These are phyloP conservation scores for Drosophila rubida DNA, from an alignment of 2,888 invertebrate species.

Conservation along the genomic window DNA sequence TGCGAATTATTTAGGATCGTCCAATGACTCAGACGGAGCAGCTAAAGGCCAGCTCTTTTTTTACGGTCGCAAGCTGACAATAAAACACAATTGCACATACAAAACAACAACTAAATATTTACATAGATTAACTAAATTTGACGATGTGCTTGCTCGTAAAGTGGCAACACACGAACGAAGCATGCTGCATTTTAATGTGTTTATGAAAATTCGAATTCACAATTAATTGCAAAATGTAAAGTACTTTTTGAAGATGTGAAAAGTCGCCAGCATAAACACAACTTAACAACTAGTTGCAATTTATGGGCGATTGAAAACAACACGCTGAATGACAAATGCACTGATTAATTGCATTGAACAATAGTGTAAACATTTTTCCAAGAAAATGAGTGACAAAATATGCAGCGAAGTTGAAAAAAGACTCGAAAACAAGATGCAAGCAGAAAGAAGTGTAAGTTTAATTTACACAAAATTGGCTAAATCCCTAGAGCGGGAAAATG, in stretches of 20 bases:
- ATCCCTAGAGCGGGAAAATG: background rate
- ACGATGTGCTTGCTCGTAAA: slow-evolving; percentile 29
- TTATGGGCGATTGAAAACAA: background rate
- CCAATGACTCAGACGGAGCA: slow-evolving; percentile 16
- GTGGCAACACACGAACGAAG: background rate
- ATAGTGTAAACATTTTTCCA: no score
- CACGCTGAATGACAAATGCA: background rate
- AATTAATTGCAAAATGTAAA: slow-evolving; percentile 5
- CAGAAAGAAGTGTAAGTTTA: background rate
- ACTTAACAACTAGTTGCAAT: background rate
- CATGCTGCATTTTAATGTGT: background rate
- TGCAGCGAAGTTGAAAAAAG: no score
- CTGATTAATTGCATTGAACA: no score
- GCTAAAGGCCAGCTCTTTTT: slow-evolving; percentile 28
- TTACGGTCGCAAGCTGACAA: slow-evolving; percentile 15
- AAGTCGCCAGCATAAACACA: background rate
- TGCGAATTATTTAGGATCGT: slow-evolving; percentile 10
- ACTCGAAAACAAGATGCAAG: background rate
- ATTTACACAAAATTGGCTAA: background rate
- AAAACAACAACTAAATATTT: slow-evolving; percentile 22
- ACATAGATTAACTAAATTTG: slow-evolving; percentile 32
- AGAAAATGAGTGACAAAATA: no score
- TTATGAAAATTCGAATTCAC: background rate
- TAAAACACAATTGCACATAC: background rate
- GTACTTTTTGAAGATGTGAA: background rate